A percentile compares a stretch with the other conserved stretches of the same genome.
Conservation (phyloP, 2,888 invertebrate genomes). For the Lasioglossum leucozonium region DNA sequence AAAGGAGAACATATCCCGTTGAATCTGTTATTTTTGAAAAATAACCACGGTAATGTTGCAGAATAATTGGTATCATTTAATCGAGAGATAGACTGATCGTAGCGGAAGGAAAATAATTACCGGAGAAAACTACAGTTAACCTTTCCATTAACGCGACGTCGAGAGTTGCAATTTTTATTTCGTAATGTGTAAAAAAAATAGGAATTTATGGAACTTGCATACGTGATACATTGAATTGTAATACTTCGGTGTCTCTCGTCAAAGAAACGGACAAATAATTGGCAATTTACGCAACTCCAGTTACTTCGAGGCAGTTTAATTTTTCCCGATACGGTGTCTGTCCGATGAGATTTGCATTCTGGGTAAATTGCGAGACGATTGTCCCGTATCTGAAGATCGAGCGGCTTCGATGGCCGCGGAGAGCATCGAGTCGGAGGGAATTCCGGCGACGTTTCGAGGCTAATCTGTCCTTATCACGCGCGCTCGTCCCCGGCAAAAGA, state of each 20-base stretch:
- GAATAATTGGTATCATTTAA: neutral
- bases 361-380: neutral
- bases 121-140: neutral
- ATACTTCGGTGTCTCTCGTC: neutral
- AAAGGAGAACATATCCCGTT: neutral
- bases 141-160: neutral
- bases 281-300: neutral
- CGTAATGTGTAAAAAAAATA: too few relatives aligned
- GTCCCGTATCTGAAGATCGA: neutral
- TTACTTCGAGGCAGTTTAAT: neutral
- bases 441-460: conserved; percentile 48
- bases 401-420: neutral
- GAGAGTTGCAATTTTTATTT: neutral
- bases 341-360: neutral
- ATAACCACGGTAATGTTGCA: neutral
- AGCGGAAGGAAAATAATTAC: neutral
- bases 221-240: too few relatives aligned
- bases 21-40: neutral
- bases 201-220: too few relatives aligned
- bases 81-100: neutral
- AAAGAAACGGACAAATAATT: neutral
- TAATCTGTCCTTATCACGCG: conserved; percentile 50
- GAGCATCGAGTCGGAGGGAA: conserved; percentile 27
- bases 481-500: conserved; percentile 16
- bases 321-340: neutral